Percentiles rank a stretch among this genome's conserved stretches.
Conservation (phyloP, 2,113 vertebrate genomes). For the Nycticebus coucang region DNA sequence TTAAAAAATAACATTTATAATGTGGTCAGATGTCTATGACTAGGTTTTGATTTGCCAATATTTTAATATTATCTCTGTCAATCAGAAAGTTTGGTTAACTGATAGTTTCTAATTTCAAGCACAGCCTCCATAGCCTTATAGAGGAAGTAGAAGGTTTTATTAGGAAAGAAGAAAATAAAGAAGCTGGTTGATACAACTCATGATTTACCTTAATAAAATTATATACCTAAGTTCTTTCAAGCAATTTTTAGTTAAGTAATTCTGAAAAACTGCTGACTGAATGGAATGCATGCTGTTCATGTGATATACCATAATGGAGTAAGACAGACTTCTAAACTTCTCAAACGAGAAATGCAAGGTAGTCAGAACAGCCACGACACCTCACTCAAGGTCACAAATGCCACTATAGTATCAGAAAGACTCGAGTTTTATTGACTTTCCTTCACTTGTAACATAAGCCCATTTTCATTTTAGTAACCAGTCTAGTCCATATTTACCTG, state of each 20-base stretch:
- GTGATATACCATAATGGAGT: not conserved
- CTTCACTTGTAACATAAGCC: constrained; percentile 25
- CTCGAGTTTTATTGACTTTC: not conserved
- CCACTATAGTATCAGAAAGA: constrained; percentile 30
- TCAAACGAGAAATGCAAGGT: constrained; percentile 12
- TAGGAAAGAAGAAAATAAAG: constrained; percentile 35
- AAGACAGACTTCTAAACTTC: not conserved
- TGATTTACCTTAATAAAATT: constrained; percentile 46
- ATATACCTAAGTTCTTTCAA: not conserved
- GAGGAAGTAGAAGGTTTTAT: not conserved
- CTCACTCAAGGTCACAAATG: not conserved
- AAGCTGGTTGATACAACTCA: not conserved
- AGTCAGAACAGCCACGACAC: not conserved
- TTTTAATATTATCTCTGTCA: constrained; percentile 36
- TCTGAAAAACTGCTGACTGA: not conserved
- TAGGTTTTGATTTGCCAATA: constrained; percentile 11
- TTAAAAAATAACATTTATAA: not conserved
- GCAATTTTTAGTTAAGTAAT: constrained; percentile 49
- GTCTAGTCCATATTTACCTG: constrained; percentile 86
- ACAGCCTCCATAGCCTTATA: not conserved
- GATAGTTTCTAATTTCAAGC: constrained; percentile 46
- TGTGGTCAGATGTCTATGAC: not conserved
- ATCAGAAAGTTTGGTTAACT: constrained; percentile 20
- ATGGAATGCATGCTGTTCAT: not conserved
- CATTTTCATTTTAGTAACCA: constrained; percentile 29